A percentile compares a stretch with the other conserved stretches of the same genome.
These are phyloP conservation scores for Oegoconia quadripuncta DNA, from an alignment of 2,888 invertebrate genomes.

Conservation along the genomic window DNA sequence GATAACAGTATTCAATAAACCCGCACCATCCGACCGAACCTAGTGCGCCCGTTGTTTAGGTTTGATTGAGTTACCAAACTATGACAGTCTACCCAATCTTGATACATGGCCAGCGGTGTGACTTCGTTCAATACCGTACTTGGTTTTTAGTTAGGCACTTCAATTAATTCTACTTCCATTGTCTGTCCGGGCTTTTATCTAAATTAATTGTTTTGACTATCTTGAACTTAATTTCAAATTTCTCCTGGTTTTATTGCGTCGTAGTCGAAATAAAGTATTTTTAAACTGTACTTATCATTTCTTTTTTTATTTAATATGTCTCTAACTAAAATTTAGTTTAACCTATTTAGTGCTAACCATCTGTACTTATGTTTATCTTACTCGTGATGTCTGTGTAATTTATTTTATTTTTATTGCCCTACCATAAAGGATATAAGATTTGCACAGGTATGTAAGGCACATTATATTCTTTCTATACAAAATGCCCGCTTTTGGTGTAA, in stretches of 20 bases:
- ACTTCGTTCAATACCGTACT: conserved; percentile 3
- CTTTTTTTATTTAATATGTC: no score
- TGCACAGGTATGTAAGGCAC: no score
- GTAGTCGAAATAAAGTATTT: conserved; percentile 6
- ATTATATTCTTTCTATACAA: no score
- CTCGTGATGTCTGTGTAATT: conserved; percentile 37
- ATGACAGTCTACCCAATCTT: conserved; percentile 42
- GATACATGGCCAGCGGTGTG: conserved; percentile 25
- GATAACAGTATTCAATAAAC: conserved; percentile 72
- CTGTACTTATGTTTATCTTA: conserved; percentile 26
- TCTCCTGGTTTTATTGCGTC: not conserved
- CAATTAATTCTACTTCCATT: not conserved
- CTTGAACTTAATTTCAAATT: no score
- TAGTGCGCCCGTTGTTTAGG: conserved; percentile 48
- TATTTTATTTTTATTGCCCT: conserved; percentile 37
- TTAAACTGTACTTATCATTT: no score
- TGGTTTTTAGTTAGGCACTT: not conserved
- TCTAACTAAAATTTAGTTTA: conserved; percentile 41
- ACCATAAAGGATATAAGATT: conserved; percentile 32
- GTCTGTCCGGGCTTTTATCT: not conserved
- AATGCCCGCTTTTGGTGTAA: no score
- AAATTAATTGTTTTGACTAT: not conserved
- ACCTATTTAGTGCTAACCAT: conserved; percentile 41
- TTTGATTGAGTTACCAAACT: conserved; percentile 69
- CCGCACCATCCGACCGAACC: conserved; percentile 51